Evolutionary conservation across 2,888 invertebrate species (phyloP).

Genomic region (Cosmopolites sordidus): DNA sequence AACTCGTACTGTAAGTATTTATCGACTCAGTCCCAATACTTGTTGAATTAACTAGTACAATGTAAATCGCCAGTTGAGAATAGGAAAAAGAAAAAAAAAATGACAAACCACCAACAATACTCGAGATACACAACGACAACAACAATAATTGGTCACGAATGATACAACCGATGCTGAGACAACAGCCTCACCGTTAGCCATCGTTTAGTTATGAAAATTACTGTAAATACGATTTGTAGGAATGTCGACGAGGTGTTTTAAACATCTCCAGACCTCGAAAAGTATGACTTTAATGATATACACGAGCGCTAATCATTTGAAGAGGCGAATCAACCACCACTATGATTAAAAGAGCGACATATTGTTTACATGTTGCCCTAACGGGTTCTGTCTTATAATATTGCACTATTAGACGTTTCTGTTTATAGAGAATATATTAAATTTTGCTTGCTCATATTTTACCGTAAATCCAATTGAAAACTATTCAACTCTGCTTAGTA

Average conservation of each 20-base stretch:
- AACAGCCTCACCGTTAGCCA: constrained; percentile 14
- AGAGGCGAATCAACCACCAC: not conserved
- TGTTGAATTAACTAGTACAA: too few species aligned
- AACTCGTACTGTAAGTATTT: too few species aligned
- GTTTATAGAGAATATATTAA: not conserved
- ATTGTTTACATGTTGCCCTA: constrained; percentile 13
- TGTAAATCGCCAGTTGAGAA: too few species aligned
- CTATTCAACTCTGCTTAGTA: too few species aligned
- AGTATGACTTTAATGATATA: not conserved
- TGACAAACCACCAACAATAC: constrained; percentile 5
- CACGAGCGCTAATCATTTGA: not conserved
- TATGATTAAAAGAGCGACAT: constrained; percentile 6
- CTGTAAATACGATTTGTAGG: constrained; percentile 15
- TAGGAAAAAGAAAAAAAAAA: too few species aligned
- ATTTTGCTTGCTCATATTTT: too few species aligned
- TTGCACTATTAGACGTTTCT: not conserved
- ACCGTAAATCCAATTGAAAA: too few species aligned
- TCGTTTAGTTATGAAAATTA: constrained; percentile 17
- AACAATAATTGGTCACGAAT: constrained; percentile 19
- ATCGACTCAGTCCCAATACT: too few species aligned
- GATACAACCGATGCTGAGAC: constrained; percentile 13
- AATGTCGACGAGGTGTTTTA: constrained; percentile 16
- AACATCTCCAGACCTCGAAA: constrained; percentile 8
- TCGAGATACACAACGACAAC: constrained; percentile 7
- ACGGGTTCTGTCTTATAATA: constrained; percentile 11